Conservation (phyloP, 2,113 vertebrate genomes). For the Geococcyx californianus region DNA sequence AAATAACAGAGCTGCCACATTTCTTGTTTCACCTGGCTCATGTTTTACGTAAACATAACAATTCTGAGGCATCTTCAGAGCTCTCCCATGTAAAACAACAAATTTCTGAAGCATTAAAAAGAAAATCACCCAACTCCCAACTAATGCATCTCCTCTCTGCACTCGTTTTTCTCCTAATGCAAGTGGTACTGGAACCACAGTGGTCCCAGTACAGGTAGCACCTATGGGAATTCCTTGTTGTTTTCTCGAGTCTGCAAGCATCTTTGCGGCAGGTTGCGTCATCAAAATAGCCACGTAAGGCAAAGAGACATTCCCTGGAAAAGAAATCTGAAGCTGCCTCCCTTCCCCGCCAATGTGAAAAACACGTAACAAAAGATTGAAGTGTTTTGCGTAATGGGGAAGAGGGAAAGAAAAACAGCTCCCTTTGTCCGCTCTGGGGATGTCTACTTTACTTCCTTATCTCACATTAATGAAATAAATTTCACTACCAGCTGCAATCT, state of each 20-base stretch:
- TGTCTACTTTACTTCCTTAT: not conserved
- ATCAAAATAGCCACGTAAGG: not conserved
- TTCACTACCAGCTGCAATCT: not conserved
- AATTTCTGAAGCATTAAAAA: not conserved
- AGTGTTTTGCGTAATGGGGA: not conserved
- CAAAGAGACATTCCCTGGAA: not conserved
- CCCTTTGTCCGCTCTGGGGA: not conserved
- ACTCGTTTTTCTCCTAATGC: not conserved
- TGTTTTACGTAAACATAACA: not conserved
- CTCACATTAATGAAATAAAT: not conserved
- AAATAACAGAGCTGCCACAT: slow-evolving; percentile 31
- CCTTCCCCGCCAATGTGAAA: not conserved
- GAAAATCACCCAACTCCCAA: not conserved
- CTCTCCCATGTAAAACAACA: slow-evolving; percentile 43
- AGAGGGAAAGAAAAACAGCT: not conserved
- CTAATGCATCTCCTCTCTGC: not conserved
- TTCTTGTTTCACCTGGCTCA: slow-evolving; percentile 50
- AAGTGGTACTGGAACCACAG: not conserved
- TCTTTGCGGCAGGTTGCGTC: not conserved
- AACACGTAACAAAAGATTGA: not conserved
- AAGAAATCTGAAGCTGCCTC: not conserved
- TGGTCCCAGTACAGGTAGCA: not conserved
- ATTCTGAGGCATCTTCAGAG: slow-evolving; percentile 28
- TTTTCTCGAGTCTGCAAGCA: not conserved
- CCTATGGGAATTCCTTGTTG: not conserved